Evolutionary conservation across 1,140 invertebrate species (phyloP), one percentile per base, ranked within the genome.

Genomic region (Camponotus pennsylvanicus): DNA sequence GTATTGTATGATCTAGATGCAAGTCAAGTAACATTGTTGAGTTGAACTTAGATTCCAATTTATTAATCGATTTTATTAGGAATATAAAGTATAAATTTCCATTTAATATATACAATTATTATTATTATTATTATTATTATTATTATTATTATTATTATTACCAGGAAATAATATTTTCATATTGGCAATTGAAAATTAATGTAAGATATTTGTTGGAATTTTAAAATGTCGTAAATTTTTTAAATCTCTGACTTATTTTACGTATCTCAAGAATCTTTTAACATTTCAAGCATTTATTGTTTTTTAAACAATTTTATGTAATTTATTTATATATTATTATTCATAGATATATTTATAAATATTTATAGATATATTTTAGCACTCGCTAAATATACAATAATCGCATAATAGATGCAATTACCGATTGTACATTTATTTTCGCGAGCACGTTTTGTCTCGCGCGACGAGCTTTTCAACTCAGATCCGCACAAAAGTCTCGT

Each of bases 401-500:
- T 21, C 34, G 13, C 61, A 75, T 83, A 82, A 52, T 70, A 34
- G 52, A 13, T 52, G 40, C 55, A 40, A 83, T 89, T 89, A 63
- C 70, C 82, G 70, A 88, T 88, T 88, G 86, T 82, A 88, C 76
- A 78, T 90, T 88, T 86, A 59, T 27, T 27, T 27, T 76, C 86
- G 45, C 45, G 64, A 57, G 42, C 76, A 37, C 70, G 79, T 85
- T 88, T 88, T 90, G 76, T 90, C 78, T 90, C 89, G 71, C 61
- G 73, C 34, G 45, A 64, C 78, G 57, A 61, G 82, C 75, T 90
- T 90, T 86, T 90, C 83, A 90, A 90, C 70, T 76, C 77, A 69
- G 59, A 49, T 57, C 61, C 82, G 73, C 61, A 90, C 83, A 90
- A 90, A 90, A 90, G 89, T 90, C 61, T 75, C 71, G 55, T 70